phyloP scores from a whole-genome alignment of 2,797 vertebrate genomes.

The Borostomias antarcticus region DNA sequence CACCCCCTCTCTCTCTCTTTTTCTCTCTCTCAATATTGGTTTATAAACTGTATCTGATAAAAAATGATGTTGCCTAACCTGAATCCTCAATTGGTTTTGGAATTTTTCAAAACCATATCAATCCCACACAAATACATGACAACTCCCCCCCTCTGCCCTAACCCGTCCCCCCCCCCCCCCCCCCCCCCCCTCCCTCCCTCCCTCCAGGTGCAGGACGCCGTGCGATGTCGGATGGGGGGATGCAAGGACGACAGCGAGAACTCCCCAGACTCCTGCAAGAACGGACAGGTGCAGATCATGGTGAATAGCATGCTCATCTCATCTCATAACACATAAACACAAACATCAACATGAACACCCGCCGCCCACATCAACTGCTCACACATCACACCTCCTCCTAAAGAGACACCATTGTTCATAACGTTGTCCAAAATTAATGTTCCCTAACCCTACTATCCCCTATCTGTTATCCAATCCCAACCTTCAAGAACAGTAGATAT shows the following conservation, averaged over 20 bases:
- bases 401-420: too few species aligned
- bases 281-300: constrained; percentile 99
- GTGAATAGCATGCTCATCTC: constrained; percentile 84
- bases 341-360: too few species aligned
- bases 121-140: background rate
- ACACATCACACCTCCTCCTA: background rate
- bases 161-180: constrained; percentile 4
- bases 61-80: too few species aligned
- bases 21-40: constrained; percentile 3
- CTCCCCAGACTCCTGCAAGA: constrained; percentile 98
- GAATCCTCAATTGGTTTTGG: too few species aligned
- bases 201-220: constrained; percentile 93
- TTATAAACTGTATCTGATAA: too few species aligned
- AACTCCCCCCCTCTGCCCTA: constrained; percentile 26
- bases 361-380: background rate
- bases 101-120: background rate
- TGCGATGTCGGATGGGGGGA: constrained; percentile 94
- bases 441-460: too few species aligned
- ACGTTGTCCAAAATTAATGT: too few species aligned
- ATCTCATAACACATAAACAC: background rate
- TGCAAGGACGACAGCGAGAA: constrained; percentile 98
- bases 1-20: background rate
- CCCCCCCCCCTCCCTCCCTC: background rate
- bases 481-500: too few species aligned
- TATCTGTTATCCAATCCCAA: too few species aligned